Conservation (phyloP, 1,140 invertebrate genomes). For the Neuroterus valhalla region DNA sequence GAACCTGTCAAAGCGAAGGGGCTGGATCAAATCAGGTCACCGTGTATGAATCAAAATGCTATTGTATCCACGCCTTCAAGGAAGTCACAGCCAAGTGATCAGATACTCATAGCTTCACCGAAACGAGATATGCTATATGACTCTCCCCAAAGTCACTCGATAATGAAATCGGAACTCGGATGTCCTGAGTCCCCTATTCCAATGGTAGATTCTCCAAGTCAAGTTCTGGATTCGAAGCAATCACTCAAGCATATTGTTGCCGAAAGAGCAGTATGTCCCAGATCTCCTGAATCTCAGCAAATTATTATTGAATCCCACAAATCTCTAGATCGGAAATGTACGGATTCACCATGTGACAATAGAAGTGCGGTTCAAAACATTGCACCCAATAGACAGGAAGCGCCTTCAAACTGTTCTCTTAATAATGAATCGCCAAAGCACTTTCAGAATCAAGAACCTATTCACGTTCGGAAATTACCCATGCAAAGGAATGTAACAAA, state of each 20-base stretch:
- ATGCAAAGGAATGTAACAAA: slow-evolving; percentile 41
- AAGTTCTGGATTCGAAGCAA: slow-evolving; percentile 45
- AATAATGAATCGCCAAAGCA: slow-evolving; percentile 26
- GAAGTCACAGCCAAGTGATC: slow-evolving; percentile 64
- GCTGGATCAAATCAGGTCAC: not conserved
- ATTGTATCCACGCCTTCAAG: slow-evolving; percentile 44
- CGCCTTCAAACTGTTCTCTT: not conserved
- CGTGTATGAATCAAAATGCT: slow-evolving; percentile 3
- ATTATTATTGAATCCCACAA: not conserved
- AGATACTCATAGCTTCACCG: slow-evolving; percentile 71
- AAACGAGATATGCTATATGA: slow-evolving; percentile 62
- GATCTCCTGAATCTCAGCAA: slow-evolving; percentile 25
- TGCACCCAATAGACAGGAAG: not conserved
- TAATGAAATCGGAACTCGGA: slow-evolving; percentile 45
- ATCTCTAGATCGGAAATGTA: not conserved
- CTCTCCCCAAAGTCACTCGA: slow-evolving; percentile 44
- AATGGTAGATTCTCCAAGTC: slow-evolving; percentile 59
- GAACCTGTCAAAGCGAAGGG: not conserved
- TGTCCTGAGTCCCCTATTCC: slow-evolving; percentile 59
- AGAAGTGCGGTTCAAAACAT: not conserved
- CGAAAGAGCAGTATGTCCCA: slow-evolving; percentile 41
- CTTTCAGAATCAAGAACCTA: slow-evolving; percentile 37
- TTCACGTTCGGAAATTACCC: slow-evolving; percentile 39
- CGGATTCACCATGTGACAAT: not conserved
- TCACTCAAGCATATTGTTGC: slow-evolving; percentile 40